phyloP scores from a whole-genome alignment of 2,797 vertebrate species.

The Harpagifer antarcticus region DNA sequence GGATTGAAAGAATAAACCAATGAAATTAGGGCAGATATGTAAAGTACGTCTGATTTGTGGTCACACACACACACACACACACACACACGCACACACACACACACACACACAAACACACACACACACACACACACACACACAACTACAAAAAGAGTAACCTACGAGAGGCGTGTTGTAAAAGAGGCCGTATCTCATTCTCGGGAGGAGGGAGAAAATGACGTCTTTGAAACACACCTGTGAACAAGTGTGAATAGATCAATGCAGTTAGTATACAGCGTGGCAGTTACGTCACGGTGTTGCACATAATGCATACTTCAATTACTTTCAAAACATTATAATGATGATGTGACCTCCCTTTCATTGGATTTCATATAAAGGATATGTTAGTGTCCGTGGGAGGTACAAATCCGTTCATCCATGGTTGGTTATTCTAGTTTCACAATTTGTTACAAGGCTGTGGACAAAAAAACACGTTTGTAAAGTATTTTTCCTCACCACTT shows the following conservation, averaged over 20 bases:
- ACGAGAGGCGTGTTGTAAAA: conserved; percentile 98
- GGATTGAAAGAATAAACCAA: background rate
- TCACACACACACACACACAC: background rate
- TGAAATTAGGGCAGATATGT: conserved; percentile 11
- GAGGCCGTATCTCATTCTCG: conserved; percentile 96
- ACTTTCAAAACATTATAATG: background rate
- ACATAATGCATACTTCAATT: background rate
- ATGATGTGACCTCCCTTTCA: background rate
- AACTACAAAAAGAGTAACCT: conserved; percentile 66
- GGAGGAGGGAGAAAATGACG: conserved; percentile 93
- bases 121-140: background rate
- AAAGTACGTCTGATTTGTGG: background rate
- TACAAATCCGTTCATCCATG: background rate
- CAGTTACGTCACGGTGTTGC: background rate
- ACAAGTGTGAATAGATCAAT: conserved; percentile 20
- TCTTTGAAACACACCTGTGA: conserved; percentile 95
- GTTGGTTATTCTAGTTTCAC: background rate
- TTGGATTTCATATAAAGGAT: background rate
- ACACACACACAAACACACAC: background rate
- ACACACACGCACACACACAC: background rate
- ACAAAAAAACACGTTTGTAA: too few relatives aligned
- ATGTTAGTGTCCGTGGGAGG: background rate
- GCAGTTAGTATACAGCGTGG: background rate
- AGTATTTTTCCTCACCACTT: too few relatives aligned
- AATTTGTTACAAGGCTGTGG: background rate